Evolutionary conservation across 2,797 vertebrate species (phyloP), one percentile per base, ranked within the genome.

Genomic region (Phoeniculus purpureus): DNA sequence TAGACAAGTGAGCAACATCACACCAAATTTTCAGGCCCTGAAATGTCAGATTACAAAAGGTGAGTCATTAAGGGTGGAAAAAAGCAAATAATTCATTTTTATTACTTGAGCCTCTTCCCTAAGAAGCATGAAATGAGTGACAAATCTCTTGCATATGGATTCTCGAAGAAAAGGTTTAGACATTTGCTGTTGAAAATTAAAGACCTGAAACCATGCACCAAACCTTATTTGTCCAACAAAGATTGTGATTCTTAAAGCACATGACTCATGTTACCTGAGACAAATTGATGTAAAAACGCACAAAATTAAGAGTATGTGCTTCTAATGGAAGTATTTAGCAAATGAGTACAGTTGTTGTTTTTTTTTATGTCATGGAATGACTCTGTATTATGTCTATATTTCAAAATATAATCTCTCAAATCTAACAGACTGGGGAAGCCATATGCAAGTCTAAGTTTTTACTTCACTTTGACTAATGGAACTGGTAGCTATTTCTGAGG

Each of bases 271-370:
- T 34, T 48, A 58, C 5, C 23, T 45, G 22, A 75, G 59, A 58
- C 11, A 51, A 43, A 76, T 3, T 34, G 14, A 52, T 22, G 7
- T 13, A 7, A 84, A 86, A 86, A 71, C 3, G 5, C 8, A 59
- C 2, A 0, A 76, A n/a, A 72, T 29, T 37, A 27, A 59, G 19
- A 45, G 7, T 3, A 27, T 37, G 10, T 29, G 12, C 5, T 48
- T 84, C 68, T 85, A 87, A 55, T 1, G 3, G 3, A 27, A 77
- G 12, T 22, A 2, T 70, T 23, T 43, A 54, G 29, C 17, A 73
- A 89, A 73, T 58, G 21, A 20, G 1, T n/a, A n/a, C n/a, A n/a
- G n/a, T n/a, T n/a, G n/a, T n/a, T n/a, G n/a, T n/a, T n/a, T 50
- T 3, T 6, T 26, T 32, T 75, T 27, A 25, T 78, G 18, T 5